Conservation (phyloP, 2,113 vertebrate genomes). For the Peromyscus californicus region DNA sequence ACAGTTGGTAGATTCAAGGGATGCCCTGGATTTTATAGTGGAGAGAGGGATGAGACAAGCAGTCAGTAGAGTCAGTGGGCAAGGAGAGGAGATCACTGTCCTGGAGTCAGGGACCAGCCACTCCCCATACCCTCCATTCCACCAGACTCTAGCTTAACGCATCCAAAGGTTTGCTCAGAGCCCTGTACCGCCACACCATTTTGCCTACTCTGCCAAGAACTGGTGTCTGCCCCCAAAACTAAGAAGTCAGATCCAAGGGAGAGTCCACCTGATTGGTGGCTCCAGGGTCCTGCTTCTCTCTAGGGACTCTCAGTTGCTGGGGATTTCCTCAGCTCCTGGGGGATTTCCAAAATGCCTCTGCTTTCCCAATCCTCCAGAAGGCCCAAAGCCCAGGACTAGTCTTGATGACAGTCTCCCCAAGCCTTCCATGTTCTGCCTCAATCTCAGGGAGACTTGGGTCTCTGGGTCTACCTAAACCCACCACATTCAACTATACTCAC, state of each 20-base stretch:
- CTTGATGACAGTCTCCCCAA: slow-evolving; percentile 13
- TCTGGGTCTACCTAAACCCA: slow-evolving; percentile 27
- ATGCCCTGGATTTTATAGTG: not conserved
- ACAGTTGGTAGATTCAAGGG: not conserved
- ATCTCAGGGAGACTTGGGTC: slow-evolving; percentile 38
- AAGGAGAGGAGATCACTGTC: not conserved
- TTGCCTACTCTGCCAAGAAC: not conserved
- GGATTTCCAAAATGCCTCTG: slow-evolving; percentile 74
- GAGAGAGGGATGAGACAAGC: not conserved
- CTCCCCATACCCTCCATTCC: not conserved
- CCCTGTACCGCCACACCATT: not conserved
- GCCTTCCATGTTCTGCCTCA: not conserved
- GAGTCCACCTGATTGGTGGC: not conserved
- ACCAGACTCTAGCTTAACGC: not conserved
- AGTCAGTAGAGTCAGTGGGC: not conserved
- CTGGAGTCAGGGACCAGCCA: not conserved
- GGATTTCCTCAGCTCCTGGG: slow-evolving; percentile 68
- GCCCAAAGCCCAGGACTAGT: slow-evolving; percentile 51
- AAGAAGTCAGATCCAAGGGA: not conserved
- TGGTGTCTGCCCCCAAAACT: not conserved
- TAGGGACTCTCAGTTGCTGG: slow-evolving; percentile 16
- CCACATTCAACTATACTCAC: not conserved
- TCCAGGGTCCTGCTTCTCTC: not conserved
- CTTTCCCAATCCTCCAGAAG: slow-evolving; percentile 36
- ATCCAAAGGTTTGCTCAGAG: slow-evolving; percentile 22